Evolutionary conservation across 2,113 vertebrate species (phyloP), one percentile per base, ranked within the genome.

Genomic region (Chitala chitala): DNA sequence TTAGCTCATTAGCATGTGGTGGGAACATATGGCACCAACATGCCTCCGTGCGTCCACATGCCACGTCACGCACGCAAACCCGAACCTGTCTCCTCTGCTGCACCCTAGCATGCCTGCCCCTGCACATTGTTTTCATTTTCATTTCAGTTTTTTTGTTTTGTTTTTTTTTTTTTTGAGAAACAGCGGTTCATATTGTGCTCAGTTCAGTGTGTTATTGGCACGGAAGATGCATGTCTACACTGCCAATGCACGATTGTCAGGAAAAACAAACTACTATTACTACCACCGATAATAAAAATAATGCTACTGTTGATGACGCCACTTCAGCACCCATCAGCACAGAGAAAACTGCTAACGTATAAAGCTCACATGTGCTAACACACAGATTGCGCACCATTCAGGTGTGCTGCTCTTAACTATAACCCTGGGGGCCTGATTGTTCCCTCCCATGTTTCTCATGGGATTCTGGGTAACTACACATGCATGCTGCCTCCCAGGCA

Each of bases 11-110:
- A 84, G 85, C 42, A 81, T 80, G 80, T 80, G 81, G 80, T 80
- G 59, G 58, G 61, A 85, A 85, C 86, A 88, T 81, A 85, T 87
- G 85, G 84, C 74, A 76, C 77, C 79, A 76, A 77, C 73, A 73
- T 79, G 36, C 70, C 79, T 85, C 84, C 20, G 6, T 79, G 73
- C 24, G 74, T 55, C 69, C 20, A 77, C 69, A 46, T 54, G 46
- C 55, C 36, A 22, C 36, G 31, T 12, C 42, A 12, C 44, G 33
- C 46, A 76, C 68, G 69, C 58, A 44, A 51, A 66, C 71, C 73
- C 44, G 44, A 33, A 42, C 40, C 40, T 46, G 22, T 48, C 9
- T 46, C 38, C 24, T 24, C 15, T 38, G 2, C 42, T 68, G 22
- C 64, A 68, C 12, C 40, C 38, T 22, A 42, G n/a, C 40, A 22